These are phyloP conservation scores for Aplocera efformata DNA, from an alignment of 2,888 invertebrate genomes.

Conservation along the genomic window DNA sequence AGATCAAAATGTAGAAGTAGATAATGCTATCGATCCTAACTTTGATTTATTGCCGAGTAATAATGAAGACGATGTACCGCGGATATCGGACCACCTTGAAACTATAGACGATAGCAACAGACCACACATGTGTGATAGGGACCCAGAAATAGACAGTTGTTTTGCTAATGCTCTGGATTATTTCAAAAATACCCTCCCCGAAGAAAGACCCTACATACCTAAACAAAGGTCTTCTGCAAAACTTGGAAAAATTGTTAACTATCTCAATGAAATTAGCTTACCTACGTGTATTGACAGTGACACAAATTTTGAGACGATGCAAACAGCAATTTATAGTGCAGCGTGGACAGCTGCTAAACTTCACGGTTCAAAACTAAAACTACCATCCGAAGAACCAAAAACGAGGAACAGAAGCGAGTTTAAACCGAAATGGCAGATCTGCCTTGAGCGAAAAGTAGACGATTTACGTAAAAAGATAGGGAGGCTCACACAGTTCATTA, in stretches of 20 bases:
- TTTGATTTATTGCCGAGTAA: too few relatives aligned
- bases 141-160: neutral
- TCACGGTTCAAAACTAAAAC: too few relatives aligned
- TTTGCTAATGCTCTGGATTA: neutral
- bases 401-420: too few relatives aligned
- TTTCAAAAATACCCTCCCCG: neutral
- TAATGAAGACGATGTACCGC: too few relatives aligned
- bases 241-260: neutral
- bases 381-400: too few relatives aligned
- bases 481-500: too few relatives aligned
- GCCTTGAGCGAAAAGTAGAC: too few relatives aligned
- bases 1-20: too few relatives aligned
- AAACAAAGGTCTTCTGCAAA: slow-evolving; percentile 1
- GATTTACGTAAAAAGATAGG: too few relatives aligned
- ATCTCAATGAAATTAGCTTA: neutral
- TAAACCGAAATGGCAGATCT: too few relatives aligned
- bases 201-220: neutral
- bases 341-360: slow-evolving; percentile 2
- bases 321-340: neutral
- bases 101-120: too few relatives aligned
- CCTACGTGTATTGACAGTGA: neutral
- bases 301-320: neutral
- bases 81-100: neutral
- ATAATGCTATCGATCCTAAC: neutral
- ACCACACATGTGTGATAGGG: too few relatives aligned